Base-by-base conservation (phyloP, 2,888 invertebrate species). In the Amphipyra berbera region DNA sequence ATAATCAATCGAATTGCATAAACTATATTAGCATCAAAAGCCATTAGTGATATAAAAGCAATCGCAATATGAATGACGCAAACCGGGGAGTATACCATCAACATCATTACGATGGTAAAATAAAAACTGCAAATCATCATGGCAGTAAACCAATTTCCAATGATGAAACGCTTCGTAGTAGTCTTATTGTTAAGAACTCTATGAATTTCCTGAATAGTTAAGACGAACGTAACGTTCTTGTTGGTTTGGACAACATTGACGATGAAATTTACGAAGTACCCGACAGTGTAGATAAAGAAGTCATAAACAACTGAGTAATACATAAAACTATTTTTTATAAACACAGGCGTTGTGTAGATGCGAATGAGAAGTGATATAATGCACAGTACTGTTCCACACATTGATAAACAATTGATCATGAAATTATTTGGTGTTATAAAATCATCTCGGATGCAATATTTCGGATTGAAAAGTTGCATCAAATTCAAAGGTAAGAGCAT, bases 361-460 rank as follows among this genome's bases (percentile, higher is more conserved):
- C 33, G 38, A 10, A 41, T 13, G 5, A 33, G 2, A 7, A 13
- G n/a, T 10, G 40, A 14, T 6, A 14, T 2, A 1, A 33, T 5
- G 12, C 6, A 48, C 6, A 56, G 0, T 9, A 48, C 0, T 14
- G 33, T 21, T 1, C 21, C 47, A 13, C 14, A n/a, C 15, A 56
- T 0, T n/a, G 47, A 40, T 2, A 41, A 6, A 8, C 41, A 6
- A 15, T n/a, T 42, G 6, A 6, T 33, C 2, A 4, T 46, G 6
- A n/a, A 6, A 48, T 6, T 56, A 21, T 21, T 21, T 21, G 21
- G 21, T 2, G 21, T 21, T 21, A 21, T 21, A 21, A 21, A 21
- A 21, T 64, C 64, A 14, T 68, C 40, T 13, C 48, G 56, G 0
- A 75, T 68, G 8, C 13, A 27, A 53, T 68, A 75, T 41, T 75